A percentile compares a stretch with the other conserved stretches of the same genome.
Evolutionary conservation across 2,888 invertebrate genomes (phyloP).

Genomic region (Choreutis nemorana): DNA sequence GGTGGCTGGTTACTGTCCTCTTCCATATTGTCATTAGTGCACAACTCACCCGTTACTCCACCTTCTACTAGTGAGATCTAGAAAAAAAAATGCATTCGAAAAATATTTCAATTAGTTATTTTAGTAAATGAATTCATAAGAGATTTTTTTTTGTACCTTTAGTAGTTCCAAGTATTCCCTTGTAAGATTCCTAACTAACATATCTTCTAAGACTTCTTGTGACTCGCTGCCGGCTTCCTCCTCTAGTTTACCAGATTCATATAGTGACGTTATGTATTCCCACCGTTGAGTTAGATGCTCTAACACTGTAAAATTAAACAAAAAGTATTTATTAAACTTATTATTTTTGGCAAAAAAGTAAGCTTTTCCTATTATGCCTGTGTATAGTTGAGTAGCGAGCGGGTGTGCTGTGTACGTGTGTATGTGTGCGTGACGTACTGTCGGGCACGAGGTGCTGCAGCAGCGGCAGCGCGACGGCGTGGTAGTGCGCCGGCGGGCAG

Average conservation of each 20-base stretch:
- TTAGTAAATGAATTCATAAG: too few species aligned
- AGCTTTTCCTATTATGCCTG: not conserved
- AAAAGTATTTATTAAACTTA: too few species aligned
- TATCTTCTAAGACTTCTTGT: constrained; percentile 86
- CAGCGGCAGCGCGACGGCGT: constrained; percentile 79
- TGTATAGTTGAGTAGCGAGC: not conserved
- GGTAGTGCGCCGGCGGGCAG: constrained; percentile 85
- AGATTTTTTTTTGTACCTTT: constrained; percentile 43
- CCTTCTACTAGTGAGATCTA: constrained; percentile 80
- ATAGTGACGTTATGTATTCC: constrained; percentile 79
- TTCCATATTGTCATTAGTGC: constrained; percentile 74
- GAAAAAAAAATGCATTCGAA: too few species aligned
- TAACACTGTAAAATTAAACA: constrained; percentile 55
- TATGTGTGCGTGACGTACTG: constrained; percentile 59
- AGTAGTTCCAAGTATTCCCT: constrained; percentile 89
- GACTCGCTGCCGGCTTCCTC: constrained; percentile 78
- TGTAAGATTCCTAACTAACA: constrained; percentile 84
- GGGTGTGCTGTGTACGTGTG: not conserved
- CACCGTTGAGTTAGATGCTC: constrained; percentile 77
- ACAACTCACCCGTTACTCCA: constrained; percentile 60
- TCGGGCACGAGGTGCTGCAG: constrained; percentile 80
- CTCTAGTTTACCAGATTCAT: constrained; percentile 79
- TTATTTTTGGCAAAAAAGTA: constrained; percentile 2
- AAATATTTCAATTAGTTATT: too few species aligned
- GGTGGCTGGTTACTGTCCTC: constrained; percentile 62